Base-by-base conservation (phyloP, 2,113 vertebrate species). In the Mormoops blainvillei region DNA sequence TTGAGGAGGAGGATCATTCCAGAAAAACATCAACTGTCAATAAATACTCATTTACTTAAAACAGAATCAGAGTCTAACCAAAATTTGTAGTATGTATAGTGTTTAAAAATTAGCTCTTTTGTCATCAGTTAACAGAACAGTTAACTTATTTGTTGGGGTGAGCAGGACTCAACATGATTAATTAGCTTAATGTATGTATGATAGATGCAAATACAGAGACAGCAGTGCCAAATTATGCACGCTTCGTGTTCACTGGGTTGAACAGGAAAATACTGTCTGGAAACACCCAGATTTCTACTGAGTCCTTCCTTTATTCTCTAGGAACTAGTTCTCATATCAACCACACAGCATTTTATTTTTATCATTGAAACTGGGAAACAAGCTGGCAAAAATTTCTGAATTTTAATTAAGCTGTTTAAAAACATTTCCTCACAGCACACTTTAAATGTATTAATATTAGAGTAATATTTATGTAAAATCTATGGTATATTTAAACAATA, bases 171-270 rank as follows among this genome's bases (percentile, higher is more conserved):
- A 85, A 28, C 65, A 95, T 94, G 50, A 98, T 97, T 96, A 98
- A 98, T 98, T 97, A 97, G 43, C 58, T 83, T 71, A 96, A 95
- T 96, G 95, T 94, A 74, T 95, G 93, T 97, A n/a, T 95, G 38
- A 56, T 97, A 96, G 97, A 98, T 98, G 50, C 65, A 97, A 98
- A 97, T 97, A 98, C 95, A 89, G 70, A 97, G 94, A 83, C 8
- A 97, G 76, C 12, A 82, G 52, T 82, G 81, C 61, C 94, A 97
- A 97, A 97, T 97, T 97, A 95, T 97, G 61, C 87, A 78, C 92
- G 88, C 93, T 97, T 98, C 90, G 19, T n/a, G 86, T 98, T 96
- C 68, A 80, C 19, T 85, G 94, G 92, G 33, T 82, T 98, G 93
- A 96, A 77, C 48, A 97, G 50, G 8, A 61, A 95, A 98, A 96